Evolutionary conservation across 2,113 vertebrate genomes (phyloP).

Genomic region (Corynorhinus townsendii): DNA sequence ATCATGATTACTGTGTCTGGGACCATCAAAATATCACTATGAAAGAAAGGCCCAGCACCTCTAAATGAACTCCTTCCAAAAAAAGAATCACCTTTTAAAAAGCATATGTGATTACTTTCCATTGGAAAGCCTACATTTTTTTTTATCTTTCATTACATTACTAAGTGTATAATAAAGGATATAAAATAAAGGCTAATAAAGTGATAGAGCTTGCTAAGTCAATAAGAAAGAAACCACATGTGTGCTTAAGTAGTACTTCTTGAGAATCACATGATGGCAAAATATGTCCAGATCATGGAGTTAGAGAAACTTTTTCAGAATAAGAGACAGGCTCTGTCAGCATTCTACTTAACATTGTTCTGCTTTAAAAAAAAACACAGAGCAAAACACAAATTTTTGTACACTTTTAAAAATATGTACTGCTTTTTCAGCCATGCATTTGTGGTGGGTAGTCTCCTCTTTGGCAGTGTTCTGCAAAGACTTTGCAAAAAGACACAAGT

Average conservation of each 20-base stretch:
- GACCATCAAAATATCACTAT: background rate
- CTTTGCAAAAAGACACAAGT: background rate
- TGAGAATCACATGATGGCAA: background rate
- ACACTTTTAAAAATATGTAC: background rate
- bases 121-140: background rate
- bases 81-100: conserved; percentile 41
- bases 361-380: conserved; percentile 2
- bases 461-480: background rate
- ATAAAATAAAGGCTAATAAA: conserved; percentile 32
- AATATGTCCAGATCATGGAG: background rate
- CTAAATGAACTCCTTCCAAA: conserved; percentile 8
- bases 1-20: background rate
- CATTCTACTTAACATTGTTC: background rate
- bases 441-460: background rate
- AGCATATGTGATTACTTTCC: background rate
- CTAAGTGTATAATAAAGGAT: background rate
- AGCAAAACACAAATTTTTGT: background rate
- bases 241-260: background rate
- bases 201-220: background rate
- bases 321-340: background rate
- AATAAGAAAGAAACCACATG: background rate
- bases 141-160: conserved; percentile 33
- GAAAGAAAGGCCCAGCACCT: conserved; percentile 3
- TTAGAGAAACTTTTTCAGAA: background rate
- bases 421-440: conserved; percentile 1